Conservation (phyloP, 2,888 invertebrate genomes). For the Dendrolimus pini region DNA sequence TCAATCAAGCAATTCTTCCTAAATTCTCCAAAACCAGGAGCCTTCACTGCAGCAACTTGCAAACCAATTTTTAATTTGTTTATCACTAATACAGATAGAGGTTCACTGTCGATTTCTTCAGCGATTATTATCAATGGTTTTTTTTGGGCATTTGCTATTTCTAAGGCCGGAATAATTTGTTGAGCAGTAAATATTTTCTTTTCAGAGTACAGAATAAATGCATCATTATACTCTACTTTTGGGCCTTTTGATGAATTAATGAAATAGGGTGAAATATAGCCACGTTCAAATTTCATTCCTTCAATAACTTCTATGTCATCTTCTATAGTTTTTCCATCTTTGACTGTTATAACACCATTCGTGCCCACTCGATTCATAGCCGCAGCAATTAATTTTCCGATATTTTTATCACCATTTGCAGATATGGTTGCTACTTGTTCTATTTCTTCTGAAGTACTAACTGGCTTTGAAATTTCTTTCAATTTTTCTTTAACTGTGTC, state of each 20-base stretch:
- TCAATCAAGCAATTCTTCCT: conserved; percentile 91
- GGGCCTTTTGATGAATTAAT: conserved; percentile 98
- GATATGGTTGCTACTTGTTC: conserved; percentile 99
- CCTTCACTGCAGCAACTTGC: conserved; percentile 95
- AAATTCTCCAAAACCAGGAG: conserved; percentile 97
- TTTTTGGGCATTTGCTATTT: conserved; percentile 92
- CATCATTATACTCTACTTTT: conserved; percentile 97
- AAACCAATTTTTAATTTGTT: conserved; percentile 92
- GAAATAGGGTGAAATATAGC: conserved; percentile 99
- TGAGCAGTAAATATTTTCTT: conserved; percentile 98
- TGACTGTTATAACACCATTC: conserved; percentile 98
- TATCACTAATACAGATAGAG: conserved; percentile 92
- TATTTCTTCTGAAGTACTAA: conserved; percentile 97
- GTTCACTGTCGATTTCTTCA: conserved; percentile 96
- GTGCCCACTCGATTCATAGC: conserved; percentile 98
- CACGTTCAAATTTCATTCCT: conserved; percentile 99
- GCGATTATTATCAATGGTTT: conserved; percentile 96
- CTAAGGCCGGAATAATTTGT: conserved; percentile 96
- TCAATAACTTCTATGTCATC: conserved; percentile 97
- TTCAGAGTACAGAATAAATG: conserved; percentile 92
- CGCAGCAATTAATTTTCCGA: conserved; percentile 95
- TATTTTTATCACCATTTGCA: conserved; percentile 94
- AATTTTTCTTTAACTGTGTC: conserved; percentile 90
- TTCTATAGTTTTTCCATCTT: conserved; percentile 96
- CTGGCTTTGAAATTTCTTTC: conserved; percentile 90